These are phyloP conservation scores for Coecobrya sp. DNA, from an alignment of 2,888 invertebrate species.

Conservation along the genomic window DNA sequence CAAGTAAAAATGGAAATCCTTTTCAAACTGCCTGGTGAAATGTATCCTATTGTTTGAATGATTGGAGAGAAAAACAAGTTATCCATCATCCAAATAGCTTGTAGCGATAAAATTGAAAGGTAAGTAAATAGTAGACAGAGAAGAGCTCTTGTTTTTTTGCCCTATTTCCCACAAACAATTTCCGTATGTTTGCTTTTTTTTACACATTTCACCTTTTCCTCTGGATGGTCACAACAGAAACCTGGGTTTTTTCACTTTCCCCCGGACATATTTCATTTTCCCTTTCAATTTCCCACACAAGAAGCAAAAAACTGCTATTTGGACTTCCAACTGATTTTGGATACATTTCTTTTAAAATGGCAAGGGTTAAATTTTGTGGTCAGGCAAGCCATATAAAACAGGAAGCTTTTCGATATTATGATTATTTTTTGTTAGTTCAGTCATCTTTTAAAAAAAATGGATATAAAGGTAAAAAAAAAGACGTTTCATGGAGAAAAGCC, in stretches of 20 bases:
- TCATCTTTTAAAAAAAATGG: no score
- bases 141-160: neutral
- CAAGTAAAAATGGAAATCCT: neutral
- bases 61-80: slow-evolving; percentile 4
- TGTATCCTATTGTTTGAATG: slow-evolving; percentile 7
- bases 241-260: no score
- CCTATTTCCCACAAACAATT: slow-evolving; percentile 10
- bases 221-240: slow-evolving; percentile 5
- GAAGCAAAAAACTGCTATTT: neutral
- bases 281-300: neutral
- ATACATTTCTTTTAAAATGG: slow-evolving; percentile 14
- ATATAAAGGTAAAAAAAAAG: no score
- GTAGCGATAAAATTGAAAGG: slow-evolving; percentile 10
- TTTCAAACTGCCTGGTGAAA: neutral
- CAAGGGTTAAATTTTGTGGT: slow-evolving; percentile 4
- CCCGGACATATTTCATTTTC: neutral
- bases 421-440: neutral
- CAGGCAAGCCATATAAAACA: neutral
- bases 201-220: slow-evolving; percentile 2
- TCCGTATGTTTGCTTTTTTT: neutral
- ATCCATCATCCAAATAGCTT: slow-evolving; percentile 19
- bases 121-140: neutral
- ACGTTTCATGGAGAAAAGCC: no score
- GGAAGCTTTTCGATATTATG: neutral
- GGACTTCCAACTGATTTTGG: neutral